These are phyloP conservation scores for Pogonomyrmex californicus DNA, from an alignment of 1,140 invertebrate species.

Conservation along the genomic window DNA sequence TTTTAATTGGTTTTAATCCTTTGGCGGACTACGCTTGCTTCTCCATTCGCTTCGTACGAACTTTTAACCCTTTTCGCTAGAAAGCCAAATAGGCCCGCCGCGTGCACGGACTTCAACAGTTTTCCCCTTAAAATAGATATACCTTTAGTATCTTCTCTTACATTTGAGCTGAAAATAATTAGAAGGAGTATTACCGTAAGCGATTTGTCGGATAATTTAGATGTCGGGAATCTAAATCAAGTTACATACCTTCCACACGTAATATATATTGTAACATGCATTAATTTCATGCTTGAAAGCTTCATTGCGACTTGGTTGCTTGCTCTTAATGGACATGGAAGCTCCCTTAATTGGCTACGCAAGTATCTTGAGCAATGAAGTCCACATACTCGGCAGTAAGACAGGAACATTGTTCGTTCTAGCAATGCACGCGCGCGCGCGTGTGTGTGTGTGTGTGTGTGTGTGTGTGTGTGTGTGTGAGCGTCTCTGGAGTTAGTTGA, in stretches of 20 bases:
- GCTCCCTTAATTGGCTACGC: conserved; percentile 21
- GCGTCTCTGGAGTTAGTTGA: conserved; percentile 29
- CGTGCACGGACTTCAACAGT: neutral
- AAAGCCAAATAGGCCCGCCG: conserved; percentile 33
- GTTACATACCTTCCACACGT: neutral
- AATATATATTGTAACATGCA: conserved; percentile 9
- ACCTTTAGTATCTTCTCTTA: neutral
- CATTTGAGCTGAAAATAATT: conserved; percentile 23
- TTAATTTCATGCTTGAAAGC: neutral
- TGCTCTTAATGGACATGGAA: conserved; percentile 19
- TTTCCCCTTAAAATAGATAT: conserved; percentile 5
- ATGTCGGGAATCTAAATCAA: neutral
- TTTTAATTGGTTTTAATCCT: conserved; percentile 61
- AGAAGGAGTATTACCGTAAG: neutral
- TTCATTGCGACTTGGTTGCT: neutral
- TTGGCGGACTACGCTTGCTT: neutral
- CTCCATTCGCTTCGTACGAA: conserved; percentile 17
- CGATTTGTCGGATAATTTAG: neutral
- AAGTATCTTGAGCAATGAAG: conserved; percentile 20
- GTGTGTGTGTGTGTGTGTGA: neutral
- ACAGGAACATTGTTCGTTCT: neutral
- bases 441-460: neutral
- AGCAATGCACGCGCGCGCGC: neutral
- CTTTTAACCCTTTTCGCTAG: conserved; percentile 47
- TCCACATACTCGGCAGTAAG: neutral